phyloP scores from a whole-genome alignment of 1,140 invertebrate genomes.

The Drosophila suzukii region DNA sequence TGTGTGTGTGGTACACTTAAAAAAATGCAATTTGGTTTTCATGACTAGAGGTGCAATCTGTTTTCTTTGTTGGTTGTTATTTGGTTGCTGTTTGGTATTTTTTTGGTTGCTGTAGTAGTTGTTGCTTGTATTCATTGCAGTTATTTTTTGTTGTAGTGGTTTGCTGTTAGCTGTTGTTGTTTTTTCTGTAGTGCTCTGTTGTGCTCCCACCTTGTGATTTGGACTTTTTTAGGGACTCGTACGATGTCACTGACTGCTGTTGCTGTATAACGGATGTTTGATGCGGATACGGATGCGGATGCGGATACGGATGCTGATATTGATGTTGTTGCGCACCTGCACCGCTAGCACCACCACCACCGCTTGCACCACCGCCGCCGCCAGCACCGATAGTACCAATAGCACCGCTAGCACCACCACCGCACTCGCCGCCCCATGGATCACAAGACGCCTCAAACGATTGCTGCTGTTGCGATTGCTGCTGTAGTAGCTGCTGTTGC shows the following conservation, averaged over 20 bases:
- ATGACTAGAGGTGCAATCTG: slow-evolving; percentile 25
- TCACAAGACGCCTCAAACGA: slow-evolving; percentile 13
- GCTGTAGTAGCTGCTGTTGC: slow-evolving; percentile 37
- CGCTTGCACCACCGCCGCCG: slow-evolving; percentile 16
- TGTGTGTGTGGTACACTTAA: slow-evolving; percentile 30
- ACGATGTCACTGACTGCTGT: slow-evolving; percentile 79
- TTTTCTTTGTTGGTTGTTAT: slow-evolving; percentile 14
- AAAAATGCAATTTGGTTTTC: slow-evolving; percentile 11
- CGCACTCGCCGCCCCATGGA: slow-evolving; percentile 15
- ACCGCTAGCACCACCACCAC: slow-evolving; percentile 37
- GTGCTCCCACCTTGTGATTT: slow-evolving; percentile 94
- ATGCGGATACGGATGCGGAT: slow-evolving; percentile 68
- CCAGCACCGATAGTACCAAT: background rate
- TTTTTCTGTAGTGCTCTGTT: slow-evolving; percentile 63
- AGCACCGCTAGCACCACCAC: slow-evolving; percentile 21
- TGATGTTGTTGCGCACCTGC: slow-evolving; percentile 74
- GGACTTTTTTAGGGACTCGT: slow-evolving; percentile 87
- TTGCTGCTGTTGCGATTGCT: slow-evolving; percentile 38
- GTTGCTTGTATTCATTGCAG: slow-evolving; percentile 41
- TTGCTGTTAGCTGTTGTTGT: slow-evolving; percentile 37
- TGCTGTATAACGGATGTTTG: slow-evolving; percentile 77
- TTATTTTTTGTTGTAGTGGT: slow-evolving; percentile 30
- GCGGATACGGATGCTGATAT: slow-evolving; percentile 57
- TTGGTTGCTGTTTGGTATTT: background rate
- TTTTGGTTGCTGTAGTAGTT: slow-evolving; percentile 31